Evolutionary conservation across 2,888 invertebrate species (phyloP).

Genomic region (Helobdella robusta): DNA sequence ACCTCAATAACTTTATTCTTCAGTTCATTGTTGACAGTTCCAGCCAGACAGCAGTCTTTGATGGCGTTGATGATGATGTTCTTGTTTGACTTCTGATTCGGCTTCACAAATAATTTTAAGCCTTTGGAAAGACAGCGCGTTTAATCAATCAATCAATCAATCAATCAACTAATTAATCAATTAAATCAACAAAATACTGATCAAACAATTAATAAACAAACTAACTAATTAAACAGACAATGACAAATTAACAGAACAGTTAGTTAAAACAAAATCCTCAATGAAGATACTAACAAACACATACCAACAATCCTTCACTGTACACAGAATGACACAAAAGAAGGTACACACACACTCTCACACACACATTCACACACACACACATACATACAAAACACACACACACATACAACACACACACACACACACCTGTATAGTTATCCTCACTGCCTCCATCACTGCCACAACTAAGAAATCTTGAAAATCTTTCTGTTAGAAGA

Average conservation of each 20-base stretch:
- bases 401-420: background rate
- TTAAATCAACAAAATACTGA: too few relatives aligned
- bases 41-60: conserved; percentile 95
- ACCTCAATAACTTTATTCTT: conserved; percentile 67
- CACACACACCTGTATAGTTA: background rate
- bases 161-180: too few relatives aligned
- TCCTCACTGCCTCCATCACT: conserved; percentile 23
- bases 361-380: background rate
- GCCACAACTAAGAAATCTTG: conserved; percentile 26
- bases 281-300: too few relatives aligned
- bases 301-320: too few relatives aligned
- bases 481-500: conserved; percentile 21
- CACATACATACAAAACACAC: too few relatives aligned
- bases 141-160: too few relatives aligned
- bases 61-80: conserved; percentile 66
- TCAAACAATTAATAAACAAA: too few relatives aligned
- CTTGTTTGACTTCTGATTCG: conserved; percentile 90
- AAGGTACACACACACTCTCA: background rate
- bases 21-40: conserved; percentile 85
- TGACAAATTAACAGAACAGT: too few relatives aligned
- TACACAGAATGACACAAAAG: too few relatives aligned
- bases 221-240: too few relatives aligned
- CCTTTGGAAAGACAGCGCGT: too few relatives aligned
- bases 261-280: too few relatives aligned
- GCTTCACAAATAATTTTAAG: conserved; percentile 91